Percentiles rank a stretch among this genome's conserved stretches.
These are phyloP conservation scores for Sebastes minor DNA, from an alignment of 2,797 vertebrate genomes.

Conservation along the genomic window DNA sequence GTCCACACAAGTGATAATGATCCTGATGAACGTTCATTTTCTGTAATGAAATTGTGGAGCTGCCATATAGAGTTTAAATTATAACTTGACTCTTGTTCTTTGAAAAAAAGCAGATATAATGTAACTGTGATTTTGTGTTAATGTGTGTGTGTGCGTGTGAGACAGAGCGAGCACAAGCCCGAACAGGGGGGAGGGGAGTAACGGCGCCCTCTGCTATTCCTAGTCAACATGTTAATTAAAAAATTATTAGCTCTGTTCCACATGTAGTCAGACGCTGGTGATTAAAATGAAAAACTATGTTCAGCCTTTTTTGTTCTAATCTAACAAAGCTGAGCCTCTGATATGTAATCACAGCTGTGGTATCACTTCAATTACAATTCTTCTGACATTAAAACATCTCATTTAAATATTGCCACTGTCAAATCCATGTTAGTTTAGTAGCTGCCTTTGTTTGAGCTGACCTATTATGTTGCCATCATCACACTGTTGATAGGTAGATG, in stretches of 20 bases:
- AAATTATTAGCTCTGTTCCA: slow-evolving; percentile 78
- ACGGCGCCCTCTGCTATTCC: slow-evolving; percentile 75
- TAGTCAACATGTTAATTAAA: slow-evolving; percentile 92
- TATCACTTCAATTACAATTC: slow-evolving; percentile 68
- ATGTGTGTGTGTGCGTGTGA: slow-evolving; percentile 3
- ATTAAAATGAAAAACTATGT: slow-evolving; percentile 74
- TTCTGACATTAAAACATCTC: slow-evolving; percentile 51
- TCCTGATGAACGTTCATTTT: not conserved
- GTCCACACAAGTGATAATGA: not conserved
- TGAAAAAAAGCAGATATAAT: not conserved
- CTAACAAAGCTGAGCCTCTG: slow-evolving; percentile 59
- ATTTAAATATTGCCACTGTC: slow-evolving; percentile 36
- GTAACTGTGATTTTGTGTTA: slow-evolving; percentile 1
- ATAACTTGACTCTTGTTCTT: not conserved
- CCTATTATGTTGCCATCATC: not conserved
- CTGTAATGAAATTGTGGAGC: not conserved
- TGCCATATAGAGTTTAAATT: not conserved
- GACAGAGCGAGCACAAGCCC: slow-evolving; percentile 37
- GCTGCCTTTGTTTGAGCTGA: slow-evolving; percentile 10
- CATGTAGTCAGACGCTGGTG: slow-evolving; percentile 65
- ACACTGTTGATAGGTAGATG: not conserved
- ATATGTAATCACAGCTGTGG: slow-evolving; percentile 75
- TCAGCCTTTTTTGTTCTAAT: slow-evolving; percentile 71
- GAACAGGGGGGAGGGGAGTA: slow-evolving; percentile 31
- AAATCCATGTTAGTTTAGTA: slow-evolving; percentile 22